Base-by-base conservation (phyloP, 2,113 vertebrate species). In the Channa argus region DNA sequence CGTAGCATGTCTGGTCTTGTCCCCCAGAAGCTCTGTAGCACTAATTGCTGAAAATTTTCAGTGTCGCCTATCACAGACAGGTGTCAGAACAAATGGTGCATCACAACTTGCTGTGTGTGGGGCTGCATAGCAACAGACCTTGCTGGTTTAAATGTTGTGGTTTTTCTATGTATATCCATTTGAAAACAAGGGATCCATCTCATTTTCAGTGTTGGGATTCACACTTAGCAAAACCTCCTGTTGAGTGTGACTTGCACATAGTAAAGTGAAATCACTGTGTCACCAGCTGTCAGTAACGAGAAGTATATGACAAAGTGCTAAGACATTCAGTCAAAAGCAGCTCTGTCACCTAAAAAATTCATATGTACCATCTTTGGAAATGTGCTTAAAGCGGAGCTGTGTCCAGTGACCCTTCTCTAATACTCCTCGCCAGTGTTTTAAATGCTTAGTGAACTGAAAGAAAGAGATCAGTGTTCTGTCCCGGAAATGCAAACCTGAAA, bases 401-500 rank as follows among this genome's bases (percentile, higher is more conserved):
- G 65, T 38, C 72, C 66, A 36, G 39, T 83, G 77, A 85, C 78
- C 78, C 70, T 46, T 41, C 53, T 77, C 54, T 72, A 71, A 86
- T 24, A 12, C n/a, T 51, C 61, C 39, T 63, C 60, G 67, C 77
- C 71, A 58, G 46, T 82, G 46, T 82, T 83, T 83, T 74, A 49
- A 73, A 77, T 24, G 44, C 63, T 47, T n/a, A n/a, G 61, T 61
- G 56, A 78, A 70, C 56, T 71, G 55, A 74, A 68, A 60, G 13
- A 55, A 82, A 73, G 36, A 39, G 74, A 54, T 81, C 53, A 6
- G 8, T 15, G 24, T 70, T 63, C 74, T 74, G 43, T 63, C 38
- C 68, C 15, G 8, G 47, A 76, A 69, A 75, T 53, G 56, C 63
- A 67, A 81, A 82, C 62, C n/a, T 74, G 47, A 88, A 86, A 88